Percentiles rank a stretch among this genome's conserved stretches.
These are phyloP conservation scores for Oceanites oceanicus DNA, from an alignment of 2,113 vertebrate species.

Conservation along the genomic window DNA sequence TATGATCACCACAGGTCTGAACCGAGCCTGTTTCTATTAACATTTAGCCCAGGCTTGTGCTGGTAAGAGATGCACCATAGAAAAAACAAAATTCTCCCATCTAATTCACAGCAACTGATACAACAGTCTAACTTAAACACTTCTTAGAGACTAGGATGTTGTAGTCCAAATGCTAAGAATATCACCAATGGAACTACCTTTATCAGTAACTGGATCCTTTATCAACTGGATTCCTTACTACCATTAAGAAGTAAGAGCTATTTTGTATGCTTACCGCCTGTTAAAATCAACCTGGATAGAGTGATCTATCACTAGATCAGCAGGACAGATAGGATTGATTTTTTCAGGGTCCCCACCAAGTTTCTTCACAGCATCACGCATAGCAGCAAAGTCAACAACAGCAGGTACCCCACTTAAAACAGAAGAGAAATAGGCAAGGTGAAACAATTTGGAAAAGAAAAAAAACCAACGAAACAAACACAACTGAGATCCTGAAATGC, in stretches of 20 bases:
- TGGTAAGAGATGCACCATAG: not conserved
- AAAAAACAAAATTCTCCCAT: not conserved
- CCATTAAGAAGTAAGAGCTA: not conserved
- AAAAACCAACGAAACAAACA: not conserved
- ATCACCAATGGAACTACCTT: not conserved
- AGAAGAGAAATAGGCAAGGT: not conserved
- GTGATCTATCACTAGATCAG: slow-evolving; percentile 97
- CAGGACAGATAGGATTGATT: slow-evolving; percentile 94
- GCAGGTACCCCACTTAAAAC: slow-evolving; percentile 92
- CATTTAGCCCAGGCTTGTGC: not conserved
- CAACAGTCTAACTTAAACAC: not conserved
- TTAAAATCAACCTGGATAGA: slow-evolving; percentile 98
- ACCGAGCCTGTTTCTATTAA: not conserved
- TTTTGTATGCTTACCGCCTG: slow-evolving; percentile 81
- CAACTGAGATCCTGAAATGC: not conserved
- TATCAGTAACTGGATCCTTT: not conserved
- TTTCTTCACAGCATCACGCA: slow-evolving; percentile 93
- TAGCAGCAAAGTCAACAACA: slow-evolving; percentile 96
- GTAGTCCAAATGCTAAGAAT: not conserved
- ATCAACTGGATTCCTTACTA: not conserved
- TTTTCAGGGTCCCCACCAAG: slow-evolving; percentile 92
- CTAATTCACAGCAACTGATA: not conserved
- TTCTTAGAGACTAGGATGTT: not conserved
- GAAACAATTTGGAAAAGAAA: not conserved
- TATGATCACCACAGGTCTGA: not conserved